Evolutionary conservation across 2,797 vertebrate species (phyloP), one percentile per base, ranked within the genome.

Genomic region (Sebastes alutus): DNA sequence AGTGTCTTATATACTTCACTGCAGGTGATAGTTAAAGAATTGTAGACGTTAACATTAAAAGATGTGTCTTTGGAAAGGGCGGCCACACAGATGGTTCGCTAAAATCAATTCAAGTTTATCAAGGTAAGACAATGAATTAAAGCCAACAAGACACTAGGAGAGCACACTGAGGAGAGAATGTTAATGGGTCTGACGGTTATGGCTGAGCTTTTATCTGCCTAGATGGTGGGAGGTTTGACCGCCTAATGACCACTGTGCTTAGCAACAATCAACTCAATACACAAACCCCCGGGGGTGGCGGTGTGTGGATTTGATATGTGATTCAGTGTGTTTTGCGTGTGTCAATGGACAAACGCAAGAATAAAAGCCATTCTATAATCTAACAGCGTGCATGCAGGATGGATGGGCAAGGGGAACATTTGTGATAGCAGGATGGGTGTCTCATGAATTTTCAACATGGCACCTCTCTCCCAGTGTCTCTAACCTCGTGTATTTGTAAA

Each of bases 381-480:
- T 52, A 73, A 67, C 58, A 74, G 72, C 3, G 11, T 65, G 12
- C 67, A 61, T 63, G 42, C 58, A 82, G 35, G 77, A 87, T 81
- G 70, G 77, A 87, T 81, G 83, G 61, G 65, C 32, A 72, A 72
- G 73, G 70, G 81, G 83, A 88, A 77, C 85, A 84, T 84, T 88
- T 75, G 80, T 69, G 84, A 89, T 74, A 61, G 75, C 72, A 54
- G 25, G 56, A 78, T 80, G 71, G 70, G 78, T 71, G 68, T 75
- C 75, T 86, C 80, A 89, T 91, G 88, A 81, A 88, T 91, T 91
- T 89, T 87, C 85, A 92, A 83, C 84, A 72, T 74, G 62, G 62
- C 72, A 80, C 60, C 75, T 77, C 80, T 72, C 69, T 77, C 62
- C 35, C 49, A 60, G 75, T 80, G 82, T 71, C 66, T 84, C 46